phyloP scores from a whole-genome alignment of 2,888 invertebrate genomes.

The Thalpophila matura region DNA sequence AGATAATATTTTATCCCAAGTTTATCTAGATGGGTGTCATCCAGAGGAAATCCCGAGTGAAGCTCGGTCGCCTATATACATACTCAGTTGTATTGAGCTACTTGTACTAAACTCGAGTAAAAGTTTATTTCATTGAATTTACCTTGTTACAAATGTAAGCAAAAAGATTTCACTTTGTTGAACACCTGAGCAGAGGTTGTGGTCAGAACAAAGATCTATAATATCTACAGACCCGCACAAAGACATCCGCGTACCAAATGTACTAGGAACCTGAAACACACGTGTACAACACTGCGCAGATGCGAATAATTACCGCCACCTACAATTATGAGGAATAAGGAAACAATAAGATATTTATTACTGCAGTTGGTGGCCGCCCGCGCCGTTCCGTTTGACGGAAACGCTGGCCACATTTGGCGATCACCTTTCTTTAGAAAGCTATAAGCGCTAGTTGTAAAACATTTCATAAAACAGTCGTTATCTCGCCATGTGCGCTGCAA shows the following conservation, averaged over 20 bases:
- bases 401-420: constrained; percentile 78
- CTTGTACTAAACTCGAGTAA: background rate
- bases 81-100: too few species aligned
- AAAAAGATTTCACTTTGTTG: constrained; percentile 32
- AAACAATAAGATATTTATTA: constrained; percentile 72
- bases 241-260: constrained; percentile 39
- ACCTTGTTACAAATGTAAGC: constrained; percentile 4
- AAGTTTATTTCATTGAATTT: background rate
- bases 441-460: constrained; percentile 84
- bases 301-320: constrained; percentile 56
- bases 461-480: constrained; percentile 84
- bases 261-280: constrained; percentile 32
- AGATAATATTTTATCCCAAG: too few species aligned
- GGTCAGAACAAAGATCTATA: constrained; percentile 31
- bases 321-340: constrained; percentile 65
- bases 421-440: constrained; percentile 87
- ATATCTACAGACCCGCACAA: constrained; percentile 29
- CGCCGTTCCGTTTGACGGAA: constrained; percentile 73
- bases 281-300: constrained; percentile 54
- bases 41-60: too few species aligned
- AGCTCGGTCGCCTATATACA: too few species aligned
- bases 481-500: constrained; percentile 81
- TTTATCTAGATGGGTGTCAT: too few species aligned
- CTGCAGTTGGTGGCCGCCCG: constrained; percentile 55
- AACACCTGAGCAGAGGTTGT: constrained; percentile 45